Percentiles rank a stretch among this genome's conserved stretches.
phyloP scores from a whole-genome alignment of 2,797 vertebrate species.

The Malacoraja senta region DNA sequence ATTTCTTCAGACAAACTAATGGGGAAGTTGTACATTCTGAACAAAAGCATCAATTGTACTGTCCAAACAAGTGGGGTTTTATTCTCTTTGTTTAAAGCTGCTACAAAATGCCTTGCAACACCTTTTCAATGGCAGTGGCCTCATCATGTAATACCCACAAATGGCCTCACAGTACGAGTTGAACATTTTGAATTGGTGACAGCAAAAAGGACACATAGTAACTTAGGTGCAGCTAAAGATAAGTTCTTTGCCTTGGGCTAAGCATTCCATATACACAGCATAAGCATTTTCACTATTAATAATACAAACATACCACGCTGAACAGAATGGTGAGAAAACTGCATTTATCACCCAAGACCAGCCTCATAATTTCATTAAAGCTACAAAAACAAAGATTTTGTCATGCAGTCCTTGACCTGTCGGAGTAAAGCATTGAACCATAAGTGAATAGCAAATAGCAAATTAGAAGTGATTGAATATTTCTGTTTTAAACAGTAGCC shows the following conservation, averaged over 20 bases:
- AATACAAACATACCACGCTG: not conserved
- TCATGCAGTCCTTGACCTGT: not conserved
- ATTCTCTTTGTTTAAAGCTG: slow-evolving; percentile 30
- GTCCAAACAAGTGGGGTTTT: slow-evolving; percentile 30
- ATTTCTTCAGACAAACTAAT: slow-evolving; percentile 27
- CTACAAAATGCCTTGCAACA: slow-evolving; percentile 19
- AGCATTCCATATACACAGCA: slow-evolving; percentile 9
- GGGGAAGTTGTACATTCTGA: slow-evolving; percentile 13
- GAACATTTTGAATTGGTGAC: slow-evolving; percentile 30
- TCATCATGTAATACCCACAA: slow-evolving; percentile 25
- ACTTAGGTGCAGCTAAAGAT: slow-evolving; percentile 11
- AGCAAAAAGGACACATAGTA: slow-evolving; percentile 23
- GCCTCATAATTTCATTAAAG: slow-evolving; percentile 10
- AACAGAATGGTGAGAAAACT: not conserved
- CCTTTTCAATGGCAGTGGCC: slow-evolving; percentile 24
- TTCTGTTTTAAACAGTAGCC: not conserved
- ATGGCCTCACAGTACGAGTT: slow-evolving; percentile 21
- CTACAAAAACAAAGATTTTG: slow-evolving; percentile 5
- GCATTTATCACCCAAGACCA: not conserved
- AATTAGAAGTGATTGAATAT: not conserved
- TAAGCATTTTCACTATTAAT: not conserved
- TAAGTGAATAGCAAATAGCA: not conserved
- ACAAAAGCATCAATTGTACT: slow-evolving; percentile 30
- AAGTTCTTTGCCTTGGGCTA: slow-evolving; percentile 5
- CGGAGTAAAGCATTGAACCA: not conserved